A percentile compares a stretch with the other conserved stretches of the same genome.
These are phyloP conservation scores for Crotalus horridus DNA, from an alignment of 2,113 vertebrate species.

Conservation along the genomic window DNA sequence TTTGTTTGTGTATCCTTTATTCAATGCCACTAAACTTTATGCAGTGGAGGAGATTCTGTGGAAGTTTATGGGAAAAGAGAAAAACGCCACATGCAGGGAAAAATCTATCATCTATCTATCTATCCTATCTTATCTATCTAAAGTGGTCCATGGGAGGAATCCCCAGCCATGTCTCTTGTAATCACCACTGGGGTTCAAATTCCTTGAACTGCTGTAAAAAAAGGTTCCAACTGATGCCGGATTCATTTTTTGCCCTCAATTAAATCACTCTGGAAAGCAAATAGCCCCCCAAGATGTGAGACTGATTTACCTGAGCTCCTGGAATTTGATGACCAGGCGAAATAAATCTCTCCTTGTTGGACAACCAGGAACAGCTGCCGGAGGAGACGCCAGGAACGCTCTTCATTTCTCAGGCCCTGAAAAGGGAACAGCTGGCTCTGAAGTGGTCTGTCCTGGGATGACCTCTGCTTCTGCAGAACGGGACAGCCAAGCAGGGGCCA, in stretches of 20 bases:
- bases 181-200: not conserved
- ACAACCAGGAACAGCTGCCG: slow-evolving; percentile 37
- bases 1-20: not conserved
- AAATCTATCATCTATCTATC: no score
- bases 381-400: slow-evolving; percentile 16
- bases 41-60: not conserved
- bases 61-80: not conserved
- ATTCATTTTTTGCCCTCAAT: not conserved
- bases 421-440: slow-evolving; percentile 24
- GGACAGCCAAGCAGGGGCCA: slow-evolving; percentile 9
- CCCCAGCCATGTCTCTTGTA: not conserved
- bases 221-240: not conserved
- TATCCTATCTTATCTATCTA: no score
- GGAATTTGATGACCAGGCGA: not conserved
- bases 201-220: not conserved
- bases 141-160: not conserved
- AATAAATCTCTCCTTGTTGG: not conserved
- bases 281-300: not conserved
- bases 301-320: not conserved
- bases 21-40: not conserved
- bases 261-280: not conserved
- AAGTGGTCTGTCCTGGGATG: slow-evolving; percentile 10
- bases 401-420: slow-evolving; percentile 14
- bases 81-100: not conserved
- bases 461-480: slow-evolving; percentile 25